A percentile compares a stretch with the other conserved stretches of the same genome.
These are phyloP conservation scores for Sinella curviseta DNA, from an alignment of 1,140 invertebrate species.

Conservation along the genomic window DNA sequence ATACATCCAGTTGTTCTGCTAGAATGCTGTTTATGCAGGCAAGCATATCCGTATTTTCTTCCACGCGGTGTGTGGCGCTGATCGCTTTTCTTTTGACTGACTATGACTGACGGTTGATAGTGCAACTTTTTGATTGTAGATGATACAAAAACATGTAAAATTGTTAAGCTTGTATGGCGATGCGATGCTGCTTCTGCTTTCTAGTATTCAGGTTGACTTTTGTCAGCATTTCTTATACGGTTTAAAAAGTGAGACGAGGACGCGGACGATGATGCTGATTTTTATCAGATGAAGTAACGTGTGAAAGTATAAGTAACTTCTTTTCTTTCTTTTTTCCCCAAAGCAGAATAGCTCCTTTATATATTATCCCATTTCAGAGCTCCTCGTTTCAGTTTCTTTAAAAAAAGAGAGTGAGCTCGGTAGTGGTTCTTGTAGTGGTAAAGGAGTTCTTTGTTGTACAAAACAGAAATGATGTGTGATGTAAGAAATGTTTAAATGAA, in stretches of 20 bases:
- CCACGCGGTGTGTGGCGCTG: conserved; percentile 4
- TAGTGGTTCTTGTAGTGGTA: neutral
- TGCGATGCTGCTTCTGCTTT: too few species aligned
- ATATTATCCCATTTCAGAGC: too few species aligned
- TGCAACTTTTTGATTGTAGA: neutral
- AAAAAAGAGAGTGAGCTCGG: neutral
- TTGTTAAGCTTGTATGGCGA: neutral
- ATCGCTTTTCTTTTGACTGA: too few species aligned
- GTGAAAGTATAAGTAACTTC: conserved; percentile 10
- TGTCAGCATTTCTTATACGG: too few species aligned
- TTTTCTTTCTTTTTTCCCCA: too few species aligned
- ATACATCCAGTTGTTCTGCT: too few species aligned
- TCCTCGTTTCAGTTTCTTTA: neutral
- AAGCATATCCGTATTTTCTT: neutral
- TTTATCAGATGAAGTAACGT: neutral
- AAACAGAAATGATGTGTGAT: neutral
- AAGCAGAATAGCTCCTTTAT: too few species aligned
- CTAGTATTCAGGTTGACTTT: too few species aligned
- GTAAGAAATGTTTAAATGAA: neutral
- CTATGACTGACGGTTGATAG: conserved; percentile 13
- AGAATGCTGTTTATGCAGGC: neutral
- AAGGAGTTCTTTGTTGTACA: neutral
- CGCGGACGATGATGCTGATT: too few species aligned
- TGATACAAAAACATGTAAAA: too few species aligned
- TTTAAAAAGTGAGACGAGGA: too few species aligned